Conservation (phyloP, 1,140 invertebrate species). For the Phortica variegata region DNA sequence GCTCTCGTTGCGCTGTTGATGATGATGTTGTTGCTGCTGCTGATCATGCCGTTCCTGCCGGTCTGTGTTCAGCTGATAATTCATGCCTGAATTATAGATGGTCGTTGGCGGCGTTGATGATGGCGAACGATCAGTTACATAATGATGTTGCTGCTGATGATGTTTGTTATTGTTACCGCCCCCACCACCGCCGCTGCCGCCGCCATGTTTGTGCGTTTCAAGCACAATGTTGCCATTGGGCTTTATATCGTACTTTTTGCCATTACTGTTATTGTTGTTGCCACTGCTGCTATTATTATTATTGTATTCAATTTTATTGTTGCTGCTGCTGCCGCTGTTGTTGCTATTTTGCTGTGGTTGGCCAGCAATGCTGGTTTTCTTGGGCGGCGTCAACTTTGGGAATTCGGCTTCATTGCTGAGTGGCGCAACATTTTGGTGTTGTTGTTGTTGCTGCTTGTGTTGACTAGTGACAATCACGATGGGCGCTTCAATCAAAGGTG, state of each 20-base stretch:
- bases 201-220: slow-evolving; percentile 23
- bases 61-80: slow-evolving; percentile 31
- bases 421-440: slow-evolving; percentile 38
- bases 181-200: too few relatives aligned
- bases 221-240: slow-evolving; percentile 32
- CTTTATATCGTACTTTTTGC: slow-evolving; percentile 39
- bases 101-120: slow-evolving; percentile 20
- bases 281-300: slow-evolving; percentile 12
- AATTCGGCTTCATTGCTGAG: slow-evolving; percentile 52
- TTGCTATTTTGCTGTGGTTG: slow-evolving; percentile 41
- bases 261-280: slow-evolving; percentile 20
- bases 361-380: slow-evolving; percentile 39
- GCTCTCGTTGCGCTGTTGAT: slow-evolving; percentile 49
- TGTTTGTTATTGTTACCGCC: slow-evolving; percentile 13
- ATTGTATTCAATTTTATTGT: slow-evolving; percentile 24
- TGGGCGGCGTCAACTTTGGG: slow-evolving; percentile 52
- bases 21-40: slow-evolving; percentile 40
- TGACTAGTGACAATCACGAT: slow-evolving; percentile 55
- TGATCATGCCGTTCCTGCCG: background rate
- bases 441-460: slow-evolving; percentile 42
- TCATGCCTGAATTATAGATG: slow-evolving; percentile 51
- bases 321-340: slow-evolving; percentile 41
- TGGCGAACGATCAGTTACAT: slow-evolving; percentile 10
- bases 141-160: slow-evolving; percentile 18
- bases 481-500: slow-evolving; percentile 58